Evolutionary conservation across 2,113 vertebrate species (phyloP), one percentile per base, ranked within the genome.

Genomic region (Scomber scombrus): DNA sequence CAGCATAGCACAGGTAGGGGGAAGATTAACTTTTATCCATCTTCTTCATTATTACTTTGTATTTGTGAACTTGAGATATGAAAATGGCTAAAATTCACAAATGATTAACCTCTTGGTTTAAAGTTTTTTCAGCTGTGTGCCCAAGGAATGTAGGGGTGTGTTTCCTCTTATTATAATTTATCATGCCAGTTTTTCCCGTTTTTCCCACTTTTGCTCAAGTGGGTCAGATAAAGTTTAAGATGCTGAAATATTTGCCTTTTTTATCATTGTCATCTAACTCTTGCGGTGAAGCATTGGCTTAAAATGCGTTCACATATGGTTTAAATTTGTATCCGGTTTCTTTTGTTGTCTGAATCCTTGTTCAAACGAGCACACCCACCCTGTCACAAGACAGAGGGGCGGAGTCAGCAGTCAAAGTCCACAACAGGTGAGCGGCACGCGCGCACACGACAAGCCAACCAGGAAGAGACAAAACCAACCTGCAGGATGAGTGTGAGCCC

Each of bases 381-480:
- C 23, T 26, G 94, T 95, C 95, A 96, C 92, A 89, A 91, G 94
- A 93, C 91, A 81, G 46, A 68, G 50, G 72, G 93, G 89, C 84
- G 89, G 93, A 57, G 87, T 69, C 75, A 85, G 0, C 46, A 64
- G 68, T 19, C 69, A 82, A 80, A 80, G 87, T 89, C 82, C 76
- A 29, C 52, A 21, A 52, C 82, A 91, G 92, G 92, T 93, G 87
- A 51, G 8, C 23, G 11, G 13, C 18, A 49, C 62, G 26, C 13
- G 16, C 26, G 14, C 29, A 60, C 10, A 3, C 18, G 49, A 46
- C 73, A 47, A 62, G 62, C 8, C 52, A 29, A 13, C 15, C 50
- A 57, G 40, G 31, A 83, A 62, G n/a, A 51, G 8, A 61, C 12
- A 10, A 71, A 11, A 19, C 18, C 0, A 18, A 34, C 23, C 72